Conservation (phyloP, 2,797 vertebrate species). For the Steatocranus sp. region DNA sequence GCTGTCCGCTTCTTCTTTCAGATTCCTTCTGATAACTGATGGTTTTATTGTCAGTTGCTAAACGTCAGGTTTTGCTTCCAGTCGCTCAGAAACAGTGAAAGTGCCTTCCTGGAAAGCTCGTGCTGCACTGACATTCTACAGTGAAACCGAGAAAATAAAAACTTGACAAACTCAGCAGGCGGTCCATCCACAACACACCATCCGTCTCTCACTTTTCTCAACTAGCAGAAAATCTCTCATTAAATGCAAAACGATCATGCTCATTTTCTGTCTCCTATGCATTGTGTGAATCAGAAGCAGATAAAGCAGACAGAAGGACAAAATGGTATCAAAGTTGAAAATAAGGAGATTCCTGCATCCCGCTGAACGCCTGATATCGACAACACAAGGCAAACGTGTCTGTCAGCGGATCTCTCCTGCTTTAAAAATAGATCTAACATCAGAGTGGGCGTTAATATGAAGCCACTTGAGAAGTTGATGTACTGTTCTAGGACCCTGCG, state of each 20-base stretch:
- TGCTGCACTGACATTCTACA: background rate
- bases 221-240: background rate
- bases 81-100: background rate
- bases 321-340: background rate
- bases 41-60: background rate
- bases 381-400: background rate
- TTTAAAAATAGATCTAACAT: background rate
- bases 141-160: background rate
- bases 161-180: background rate
- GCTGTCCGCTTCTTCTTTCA: background rate
- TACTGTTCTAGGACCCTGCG: background rate
- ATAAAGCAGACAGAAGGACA: background rate
- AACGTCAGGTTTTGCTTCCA: background rate
- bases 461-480: background rate
- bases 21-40: background rate
- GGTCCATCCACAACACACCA: background rate
- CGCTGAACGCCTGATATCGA: background rate
- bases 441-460: conserved; percentile 14
- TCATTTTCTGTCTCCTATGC: background rate
- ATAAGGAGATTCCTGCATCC: background rate
- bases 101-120: background rate
- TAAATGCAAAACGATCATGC: background rate
- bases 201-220: background rate
- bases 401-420: background rate
- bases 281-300: background rate